Conservation (phyloP, 2,797 vertebrate genomes). For the Enteromius unitaeniatus region DNA sequence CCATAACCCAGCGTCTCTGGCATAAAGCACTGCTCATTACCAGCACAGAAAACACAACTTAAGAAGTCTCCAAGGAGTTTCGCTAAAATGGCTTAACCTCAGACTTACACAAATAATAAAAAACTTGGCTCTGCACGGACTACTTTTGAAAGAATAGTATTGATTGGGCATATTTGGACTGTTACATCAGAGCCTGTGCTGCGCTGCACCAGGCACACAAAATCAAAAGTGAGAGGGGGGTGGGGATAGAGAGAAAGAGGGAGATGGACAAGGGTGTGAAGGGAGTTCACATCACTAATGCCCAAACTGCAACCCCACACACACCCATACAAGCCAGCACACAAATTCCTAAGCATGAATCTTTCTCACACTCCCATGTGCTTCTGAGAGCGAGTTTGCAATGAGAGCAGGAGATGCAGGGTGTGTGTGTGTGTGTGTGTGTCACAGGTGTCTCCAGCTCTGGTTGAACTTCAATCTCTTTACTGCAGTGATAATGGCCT, state of each 20-base stretch:
- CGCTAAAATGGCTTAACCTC: conserved; percentile 9
- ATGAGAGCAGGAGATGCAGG: conserved; percentile 12
- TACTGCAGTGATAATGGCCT: conserved; percentile 24
- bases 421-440: background rate
- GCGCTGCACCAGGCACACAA: conserved; percentile 51
- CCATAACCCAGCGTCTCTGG: conserved; percentile 26
- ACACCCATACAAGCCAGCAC: conserved; percentile 74
- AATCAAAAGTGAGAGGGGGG: conserved; percentile 37
- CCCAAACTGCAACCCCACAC: conserved; percentile 86
- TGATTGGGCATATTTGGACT: conserved; percentile 30
- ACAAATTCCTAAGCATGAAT: conserved; percentile 82
- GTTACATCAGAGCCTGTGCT: conserved; percentile 46
- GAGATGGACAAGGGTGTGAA: conserved; percentile 81
- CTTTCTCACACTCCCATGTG: conserved; percentile 64
- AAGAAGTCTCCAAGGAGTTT: conserved; percentile 36
- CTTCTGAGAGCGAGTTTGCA: conserved; percentile 15
- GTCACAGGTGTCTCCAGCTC: conserved; percentile 34
- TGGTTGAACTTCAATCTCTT: conserved; percentile 49
- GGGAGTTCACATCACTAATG: conserved; percentile 82
- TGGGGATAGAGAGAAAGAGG: background rate
- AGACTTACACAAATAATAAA: conserved; percentile 39
- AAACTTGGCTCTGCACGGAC: conserved; percentile 17
- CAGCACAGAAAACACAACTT: conserved; percentile 37
- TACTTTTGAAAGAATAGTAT: conserved; percentile 30
- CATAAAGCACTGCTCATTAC: conserved; percentile 26